Base-by-base conservation (phyloP, 2,888 invertebrate species). In the Rhingia campestris region DNA sequence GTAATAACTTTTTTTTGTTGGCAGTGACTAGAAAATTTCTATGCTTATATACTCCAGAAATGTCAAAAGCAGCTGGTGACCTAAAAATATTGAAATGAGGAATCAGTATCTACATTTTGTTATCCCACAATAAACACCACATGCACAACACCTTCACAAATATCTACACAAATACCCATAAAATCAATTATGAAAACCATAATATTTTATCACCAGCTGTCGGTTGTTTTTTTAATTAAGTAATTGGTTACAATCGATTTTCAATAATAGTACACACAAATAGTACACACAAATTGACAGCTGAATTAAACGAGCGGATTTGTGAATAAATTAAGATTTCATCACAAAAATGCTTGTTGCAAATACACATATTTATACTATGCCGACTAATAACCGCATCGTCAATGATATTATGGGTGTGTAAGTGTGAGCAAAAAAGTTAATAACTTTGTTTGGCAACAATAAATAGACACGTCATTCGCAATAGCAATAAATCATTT, bases 401-500 rank as follows among this genome's bases (percentile, higher is more conserved):
- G 4, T 9, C 7, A 41, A 7, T 10, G 41, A 41, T 4, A 41
- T 10, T 41, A 7, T 41, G n/a, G n/a, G 22, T 22, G 22, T 22
- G 22, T 22, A 22, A 22, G 1, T 22, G 22, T 22, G 22, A 22
- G 9, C 22, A 53, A 32, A 32, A 53, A 56, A 5, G 39, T 6
- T 37, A 56, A 37, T 6, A 56, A 10, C 39, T 41, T 9, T 9
- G 22, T 37, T 56, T 56, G 56, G 22, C 56, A 56, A 14, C 37
- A 56, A 56, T 3, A 12, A 56, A 56, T 39, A 56, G 9, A 41
- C 10, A 37, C 53, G 53, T 53, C 53, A 33, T n/a, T 35, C 54
- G 6, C 56, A 4, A 56, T 14, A 10, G 39, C 12, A 39, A 56
- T 56, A 14, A 56, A 56, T 56, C 56, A 56, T 56, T 56, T 33